Evolutionary conservation across 2,113 vertebrate species (phyloP).

Genomic region (Muscicapa adusta): DNA sequence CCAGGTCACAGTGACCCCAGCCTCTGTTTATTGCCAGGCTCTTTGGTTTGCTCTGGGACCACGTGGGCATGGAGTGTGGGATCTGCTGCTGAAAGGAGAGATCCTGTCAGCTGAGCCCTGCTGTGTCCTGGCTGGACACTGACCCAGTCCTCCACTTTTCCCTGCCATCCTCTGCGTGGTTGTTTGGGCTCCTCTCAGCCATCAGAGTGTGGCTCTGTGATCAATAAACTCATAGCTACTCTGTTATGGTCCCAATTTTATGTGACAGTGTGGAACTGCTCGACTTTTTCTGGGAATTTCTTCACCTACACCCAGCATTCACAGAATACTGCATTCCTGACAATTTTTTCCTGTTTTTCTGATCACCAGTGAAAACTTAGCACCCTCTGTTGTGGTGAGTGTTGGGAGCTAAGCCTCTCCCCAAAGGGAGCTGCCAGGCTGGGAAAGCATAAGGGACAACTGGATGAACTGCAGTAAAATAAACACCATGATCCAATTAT

Average conservation of each 20-base stretch:
- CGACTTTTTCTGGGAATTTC: not conserved
- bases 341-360: not conserved
- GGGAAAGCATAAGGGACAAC: not conserved
- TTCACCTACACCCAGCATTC: not conserved
- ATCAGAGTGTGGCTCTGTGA: not conserved
- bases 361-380: not conserved
- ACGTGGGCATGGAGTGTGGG: not conserved
- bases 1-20: slow-evolving; percentile 2
- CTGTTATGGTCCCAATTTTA: not conserved
- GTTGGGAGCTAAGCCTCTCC: not conserved
- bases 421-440: not conserved
- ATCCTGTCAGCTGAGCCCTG: not conserved
- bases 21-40: not conserved
- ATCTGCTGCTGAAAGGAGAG: not conserved
- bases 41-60: not conserved
- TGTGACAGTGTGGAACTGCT: not conserved
- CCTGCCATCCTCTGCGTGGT: not conserved
- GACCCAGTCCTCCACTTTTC: rapidly evolving
- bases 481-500: not conserved
- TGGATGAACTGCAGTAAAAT: not conserved
- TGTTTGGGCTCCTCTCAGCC: not conserved
- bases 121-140: not conserved
- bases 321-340: not conserved
- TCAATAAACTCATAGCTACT: not conserved
- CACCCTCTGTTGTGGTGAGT: not conserved